phyloP scores from a whole-genome alignment of 2,888 invertebrate species.

The Stomorhina lunata region DNA sequence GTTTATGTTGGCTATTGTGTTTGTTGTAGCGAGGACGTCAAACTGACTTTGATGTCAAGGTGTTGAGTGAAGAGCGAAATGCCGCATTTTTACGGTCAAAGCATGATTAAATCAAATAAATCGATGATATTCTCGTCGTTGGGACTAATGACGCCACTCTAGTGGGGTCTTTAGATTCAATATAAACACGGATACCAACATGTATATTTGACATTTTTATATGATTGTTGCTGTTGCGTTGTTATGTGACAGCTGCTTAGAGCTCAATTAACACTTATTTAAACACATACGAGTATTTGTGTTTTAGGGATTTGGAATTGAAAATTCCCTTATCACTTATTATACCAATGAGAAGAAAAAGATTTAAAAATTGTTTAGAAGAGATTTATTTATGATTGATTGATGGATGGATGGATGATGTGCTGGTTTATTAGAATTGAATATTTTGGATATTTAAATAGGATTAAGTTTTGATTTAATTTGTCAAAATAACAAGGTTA shows the following conservation, averaged over 20 bases:
- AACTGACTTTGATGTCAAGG: constrained; percentile 7
- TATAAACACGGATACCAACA: too few species aligned
- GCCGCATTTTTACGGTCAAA: constrained; percentile 4
- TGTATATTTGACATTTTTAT: constrained; percentile 4
- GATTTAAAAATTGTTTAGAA: background rate
- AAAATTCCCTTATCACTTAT: background rate
- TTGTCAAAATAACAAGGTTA: background rate
- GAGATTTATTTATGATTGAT: constrained; percentile 13
- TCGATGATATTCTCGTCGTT: background rate
- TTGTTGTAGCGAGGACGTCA: background rate
- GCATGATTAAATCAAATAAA: constrained; percentile 39
- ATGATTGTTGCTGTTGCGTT: constrained; percentile 2
- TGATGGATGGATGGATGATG: background rate
- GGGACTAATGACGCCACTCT: constrained; percentile 26
- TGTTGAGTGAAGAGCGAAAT: constrained; percentile 5
- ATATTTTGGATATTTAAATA: background rate
- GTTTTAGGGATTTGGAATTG: background rate
- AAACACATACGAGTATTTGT: background rate
- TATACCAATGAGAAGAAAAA: background rate
- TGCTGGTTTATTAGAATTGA: background rate
- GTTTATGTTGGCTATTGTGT: background rate
- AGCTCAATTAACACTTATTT: constrained; percentile 17
- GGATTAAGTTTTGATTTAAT: background rate
- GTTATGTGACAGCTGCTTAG: constrained; percentile 13
- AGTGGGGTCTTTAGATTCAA: background rate